A percentile compares a stretch with the other conserved stretches of the same genome.
phyloP scores from a whole-genome alignment of 2,888 invertebrate genomes.

The Petrophora chlorosata region DNA sequence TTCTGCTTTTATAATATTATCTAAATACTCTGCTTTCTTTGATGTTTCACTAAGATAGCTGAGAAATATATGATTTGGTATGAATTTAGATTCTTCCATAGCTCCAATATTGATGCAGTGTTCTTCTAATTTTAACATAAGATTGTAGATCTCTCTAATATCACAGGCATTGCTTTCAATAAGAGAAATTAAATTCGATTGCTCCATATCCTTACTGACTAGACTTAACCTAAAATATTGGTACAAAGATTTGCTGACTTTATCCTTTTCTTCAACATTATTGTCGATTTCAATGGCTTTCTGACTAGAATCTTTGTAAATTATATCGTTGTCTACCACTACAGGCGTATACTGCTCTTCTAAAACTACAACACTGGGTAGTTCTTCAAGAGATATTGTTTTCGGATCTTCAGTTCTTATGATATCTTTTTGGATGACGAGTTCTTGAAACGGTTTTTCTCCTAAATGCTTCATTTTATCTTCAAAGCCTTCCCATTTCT shows the following conservation, averaged over 20 bases:
- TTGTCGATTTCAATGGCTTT: conserved; percentile 67
- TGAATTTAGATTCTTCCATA: conserved; percentile 66
- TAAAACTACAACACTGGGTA: conserved; percentile 35
- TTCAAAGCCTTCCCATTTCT: conserved; percentile 82
- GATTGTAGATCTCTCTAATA: conserved; percentile 70
- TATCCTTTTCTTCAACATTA: conserved; percentile 58
- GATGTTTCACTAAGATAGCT: conserved; percentile 62
- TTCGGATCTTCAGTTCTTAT: conserved; percentile 28
- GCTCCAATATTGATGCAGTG: conserved; percentile 71
- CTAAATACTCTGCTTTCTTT: conserved; percentile 55
- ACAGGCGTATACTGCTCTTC: conserved; percentile 41
- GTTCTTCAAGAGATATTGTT: conserved; percentile 45
- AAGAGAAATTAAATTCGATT: conserved; percentile 71
- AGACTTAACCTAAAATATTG: conserved; percentile 75
- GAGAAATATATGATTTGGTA: conserved; percentile 72
- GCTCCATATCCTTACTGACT: conserved; percentile 66
- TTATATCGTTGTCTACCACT: conserved; percentile 60
- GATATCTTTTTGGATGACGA: conserved; percentile 24
- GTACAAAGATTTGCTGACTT: conserved; percentile 68
- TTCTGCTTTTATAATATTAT: conserved; percentile 66
- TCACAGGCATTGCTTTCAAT: conserved; percentile 74
- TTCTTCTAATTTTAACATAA: conserved; percentile 68
- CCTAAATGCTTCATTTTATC: conserved; percentile 74
- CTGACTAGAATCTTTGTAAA: conserved; percentile 78
- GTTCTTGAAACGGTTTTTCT: conserved; percentile 55